phyloP scores from a whole-genome alignment of 92 coral and sea anemone species.

The Isaurus tuberculatus region DNA sequence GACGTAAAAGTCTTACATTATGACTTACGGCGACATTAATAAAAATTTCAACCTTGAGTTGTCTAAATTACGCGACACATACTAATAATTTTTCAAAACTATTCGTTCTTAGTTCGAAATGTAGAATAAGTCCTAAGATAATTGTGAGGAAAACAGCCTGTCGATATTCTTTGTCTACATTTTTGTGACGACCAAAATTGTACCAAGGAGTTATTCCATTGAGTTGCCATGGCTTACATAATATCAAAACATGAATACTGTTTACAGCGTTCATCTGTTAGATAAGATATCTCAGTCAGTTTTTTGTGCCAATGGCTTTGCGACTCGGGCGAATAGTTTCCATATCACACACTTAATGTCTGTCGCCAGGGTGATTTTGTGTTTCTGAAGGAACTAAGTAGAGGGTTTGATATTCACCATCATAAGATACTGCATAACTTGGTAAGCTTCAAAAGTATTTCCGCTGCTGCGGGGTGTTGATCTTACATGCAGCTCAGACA shows the following conservation, averaged over 20 bases:
- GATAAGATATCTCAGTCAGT: neutral
- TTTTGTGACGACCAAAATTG: neutral
- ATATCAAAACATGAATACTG: neutral
- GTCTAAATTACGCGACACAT: no score
- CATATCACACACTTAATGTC: neutral
- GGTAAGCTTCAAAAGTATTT: no score
- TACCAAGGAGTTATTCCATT: neutral
- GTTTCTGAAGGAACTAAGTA: no score
- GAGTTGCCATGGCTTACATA: neutral
- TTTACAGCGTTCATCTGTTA: neutral
- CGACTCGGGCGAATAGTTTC: neutral
- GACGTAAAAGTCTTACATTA: no score
- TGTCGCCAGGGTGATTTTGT: neutral
- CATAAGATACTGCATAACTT: no score
- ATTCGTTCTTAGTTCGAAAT: no score
- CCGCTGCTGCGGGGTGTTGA: no score
- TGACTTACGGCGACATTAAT: no score
- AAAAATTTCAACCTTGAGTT: no score
- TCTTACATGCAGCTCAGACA: no score
- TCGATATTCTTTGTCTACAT: neutral
- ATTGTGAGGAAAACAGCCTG: neutral
- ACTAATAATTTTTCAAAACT: no score
- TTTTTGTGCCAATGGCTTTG: neutral
- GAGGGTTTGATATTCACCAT: no score
- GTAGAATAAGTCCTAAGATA: neutral